Evolutionary conservation across 1,140 invertebrate genomes (phyloP).

Genomic region (Dreissena rostriformis): DNA sequence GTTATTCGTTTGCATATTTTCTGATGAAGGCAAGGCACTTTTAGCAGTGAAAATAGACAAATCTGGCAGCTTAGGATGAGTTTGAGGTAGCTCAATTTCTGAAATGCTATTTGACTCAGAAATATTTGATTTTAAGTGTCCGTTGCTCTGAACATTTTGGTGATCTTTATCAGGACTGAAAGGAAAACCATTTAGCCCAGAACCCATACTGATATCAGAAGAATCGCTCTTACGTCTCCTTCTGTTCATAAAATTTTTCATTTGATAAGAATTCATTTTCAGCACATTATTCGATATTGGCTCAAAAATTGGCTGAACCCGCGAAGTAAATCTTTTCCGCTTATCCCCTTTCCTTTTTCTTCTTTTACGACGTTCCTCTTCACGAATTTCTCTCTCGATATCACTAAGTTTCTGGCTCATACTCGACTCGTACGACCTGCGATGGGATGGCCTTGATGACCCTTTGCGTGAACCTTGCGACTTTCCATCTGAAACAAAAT

Average conservation of each 20-base stretch:
- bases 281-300: constrained; percentile 48
- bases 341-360: constrained; percentile 29
- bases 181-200: not conserved
- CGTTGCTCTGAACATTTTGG: too few relatives aligned
- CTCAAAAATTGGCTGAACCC: constrained; percentile 45
- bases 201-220: constrained; percentile 29
- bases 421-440: constrained; percentile 46
- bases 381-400: constrained; percentile 47
- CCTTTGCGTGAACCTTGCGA: constrained; percentile 31
- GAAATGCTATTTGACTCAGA: constrained; percentile 52
- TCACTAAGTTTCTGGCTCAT: constrained; percentile 57
- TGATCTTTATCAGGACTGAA: too few relatives aligned
- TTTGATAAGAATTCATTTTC: constrained; percentile 28
- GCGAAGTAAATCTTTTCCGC: constrained; percentile 9
- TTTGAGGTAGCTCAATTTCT: constrained; percentile 43
- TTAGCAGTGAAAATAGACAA: constrained; percentile 46
- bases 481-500: constrained; percentile 34
- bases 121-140: constrained; percentile 25
- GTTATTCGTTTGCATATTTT: too few relatives aligned
- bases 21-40: constrained; percentile 11
- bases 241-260: constrained; percentile 6
- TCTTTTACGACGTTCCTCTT: constrained; percentile 39
- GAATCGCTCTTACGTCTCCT: constrained; percentile 17
- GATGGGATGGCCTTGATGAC: constrained; percentile 26
- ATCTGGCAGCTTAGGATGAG: constrained; percentile 31